These are phyloP conservation scores for Urophycis tenuis DNA, from an alignment of 2,797 vertebrate species.

Conservation along the genomic window DNA sequence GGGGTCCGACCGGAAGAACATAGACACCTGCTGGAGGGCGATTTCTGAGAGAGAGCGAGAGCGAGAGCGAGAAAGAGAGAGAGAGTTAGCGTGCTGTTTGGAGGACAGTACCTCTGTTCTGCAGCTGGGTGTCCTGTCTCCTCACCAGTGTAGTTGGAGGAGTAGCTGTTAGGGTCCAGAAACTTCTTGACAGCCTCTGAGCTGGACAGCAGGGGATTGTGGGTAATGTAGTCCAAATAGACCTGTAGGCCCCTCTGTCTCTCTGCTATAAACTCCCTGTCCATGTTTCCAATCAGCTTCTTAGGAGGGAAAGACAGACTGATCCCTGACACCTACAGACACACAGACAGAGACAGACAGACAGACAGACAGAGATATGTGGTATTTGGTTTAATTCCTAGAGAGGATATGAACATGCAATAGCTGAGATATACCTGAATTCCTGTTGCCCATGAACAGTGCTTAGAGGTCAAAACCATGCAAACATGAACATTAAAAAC, in stretches of 20 bases:
- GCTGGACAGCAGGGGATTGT: slow-evolving; percentile 83
- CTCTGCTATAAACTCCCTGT: slow-evolving; percentile 94
- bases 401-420: background rate
- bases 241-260: slow-evolving; percentile 91
- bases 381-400: background rate
- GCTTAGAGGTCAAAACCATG: background rate
- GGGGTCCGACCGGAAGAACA: slow-evolving; percentile 97
- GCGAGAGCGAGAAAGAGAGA: background rate
- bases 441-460: background rate
- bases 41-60: slow-evolving; percentile 72
- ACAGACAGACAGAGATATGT: background rate
- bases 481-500: too few species aligned
- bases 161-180: slow-evolving; percentile 92
- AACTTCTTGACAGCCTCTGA: slow-evolving; percentile 91
- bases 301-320: slow-evolving; percentile 92
- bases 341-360: background rate
- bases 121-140: background rate
- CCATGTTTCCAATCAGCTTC: slow-evolving; percentile 97
- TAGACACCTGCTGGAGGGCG: slow-evolving; percentile 96
- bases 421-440: background rate
- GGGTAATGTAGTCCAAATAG: slow-evolving; percentile 89
- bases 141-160: slow-evolving; percentile 90
- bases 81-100: background rate
- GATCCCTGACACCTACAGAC: slow-evolving; percentile 79
- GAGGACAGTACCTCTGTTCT: slow-evolving; percentile 1